A percentile compares a stretch with the other conserved stretches of the same genome.
These are phyloP conservation scores for Isoperla grammatica DNA, from an alignment of 2,888 invertebrate species.

Conservation along the genomic window DNA sequence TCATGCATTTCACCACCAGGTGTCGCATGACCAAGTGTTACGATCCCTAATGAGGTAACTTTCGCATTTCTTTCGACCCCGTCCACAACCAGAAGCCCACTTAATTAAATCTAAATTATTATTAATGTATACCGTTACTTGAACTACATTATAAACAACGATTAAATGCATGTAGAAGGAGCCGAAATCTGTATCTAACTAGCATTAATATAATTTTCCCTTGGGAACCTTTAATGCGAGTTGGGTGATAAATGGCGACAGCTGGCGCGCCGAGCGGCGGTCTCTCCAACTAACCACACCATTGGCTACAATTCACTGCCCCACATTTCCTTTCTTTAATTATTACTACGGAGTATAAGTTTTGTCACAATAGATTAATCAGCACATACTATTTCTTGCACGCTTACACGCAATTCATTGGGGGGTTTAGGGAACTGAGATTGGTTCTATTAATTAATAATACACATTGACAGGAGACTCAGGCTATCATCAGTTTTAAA, in stretches of 20 bases:
- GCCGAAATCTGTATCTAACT: background rate
- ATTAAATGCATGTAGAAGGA: background rate
- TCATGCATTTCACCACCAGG: conserved; percentile 9
- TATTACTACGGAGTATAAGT: background rate
- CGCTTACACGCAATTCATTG: too few species aligned
- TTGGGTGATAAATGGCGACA: conserved; percentile 1
- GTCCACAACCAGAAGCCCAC: background rate
- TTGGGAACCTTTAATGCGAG: background rate
- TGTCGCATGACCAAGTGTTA: conserved; percentile 3
- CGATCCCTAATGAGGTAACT: conserved; percentile 14
- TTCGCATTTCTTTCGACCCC: conserved; percentile 3
- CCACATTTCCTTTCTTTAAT: background rate
- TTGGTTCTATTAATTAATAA: too few species aligned
- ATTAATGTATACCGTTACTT: conserved; percentile 3
- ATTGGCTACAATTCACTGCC: conserved; percentile 4
- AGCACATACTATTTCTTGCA: too few species aligned
- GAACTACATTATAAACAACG: conserved; percentile 1
- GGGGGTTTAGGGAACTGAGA: too few species aligned
- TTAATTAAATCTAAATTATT: conserved; percentile 12
- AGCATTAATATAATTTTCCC: background rate
- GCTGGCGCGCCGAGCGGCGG: background rate
- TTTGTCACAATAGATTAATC: too few species aligned
- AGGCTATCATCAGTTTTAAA: too few species aligned
- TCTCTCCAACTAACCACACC: background rate
- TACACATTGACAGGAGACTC: too few species aligned